Conservation (phyloP, 1,140 invertebrate genomes). For the Drosophila saltans region DNA sequence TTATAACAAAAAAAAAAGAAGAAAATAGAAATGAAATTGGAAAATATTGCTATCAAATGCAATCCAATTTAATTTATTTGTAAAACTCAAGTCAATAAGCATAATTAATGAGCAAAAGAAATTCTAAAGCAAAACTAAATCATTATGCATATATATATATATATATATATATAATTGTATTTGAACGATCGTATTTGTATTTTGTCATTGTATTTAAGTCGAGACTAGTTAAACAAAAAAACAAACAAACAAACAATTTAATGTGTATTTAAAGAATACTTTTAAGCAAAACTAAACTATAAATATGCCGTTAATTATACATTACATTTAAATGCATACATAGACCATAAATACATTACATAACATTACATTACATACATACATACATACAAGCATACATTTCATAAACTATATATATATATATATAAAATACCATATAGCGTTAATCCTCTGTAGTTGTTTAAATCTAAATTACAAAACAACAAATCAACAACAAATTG, state of each 20-base stretch:
- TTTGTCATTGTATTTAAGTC: conserved; percentile 30
- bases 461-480: conserved; percentile 70
- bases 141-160: conserved; percentile 36
- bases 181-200: conserved; percentile 40
- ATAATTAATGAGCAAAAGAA: conserved; percentile 23
- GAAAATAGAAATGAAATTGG: conserved; percentile 13
- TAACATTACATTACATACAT: conserved; percentile 48
- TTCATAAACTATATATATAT: conserved; percentile 12
- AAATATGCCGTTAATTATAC: conserved; percentile 74
- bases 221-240: conserved; percentile 42
- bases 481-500: conserved; percentile 39
- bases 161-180: conserved; percentile 35
- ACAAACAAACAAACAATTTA: conserved; percentile 23
- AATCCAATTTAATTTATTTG: conserved; percentile 58
- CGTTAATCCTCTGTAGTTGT: conserved; percentile 80
- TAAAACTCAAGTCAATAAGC: conserved; percentile 70
- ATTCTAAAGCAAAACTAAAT: conserved; percentile 49
- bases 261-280: conserved; percentile 69
- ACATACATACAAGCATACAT: conserved; percentile 46
- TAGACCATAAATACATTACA: conserved; percentile 19
- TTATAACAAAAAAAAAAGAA: conserved; percentile 25
- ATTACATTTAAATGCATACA: conserved; percentile 49
- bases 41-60: background rate
- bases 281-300: conserved; percentile 59
- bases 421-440: conserved; percentile 71